Base-by-base conservation (phyloP, 2,888 invertebrate species). In the Marronus borbonicus region DNA sequence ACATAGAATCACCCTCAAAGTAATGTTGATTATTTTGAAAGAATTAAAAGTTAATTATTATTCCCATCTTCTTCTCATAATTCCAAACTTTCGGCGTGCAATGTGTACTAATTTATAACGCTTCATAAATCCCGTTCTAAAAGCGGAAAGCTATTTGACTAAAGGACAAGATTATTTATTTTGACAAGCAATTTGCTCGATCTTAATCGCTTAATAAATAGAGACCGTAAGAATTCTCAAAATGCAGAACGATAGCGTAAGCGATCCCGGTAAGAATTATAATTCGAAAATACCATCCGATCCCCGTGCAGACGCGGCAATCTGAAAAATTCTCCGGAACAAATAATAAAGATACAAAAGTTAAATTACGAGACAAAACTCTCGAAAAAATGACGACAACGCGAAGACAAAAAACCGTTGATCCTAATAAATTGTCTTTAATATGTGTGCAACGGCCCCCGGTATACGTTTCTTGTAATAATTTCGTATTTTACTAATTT, bases 341-440 rank as follows among this genome's bases (percentile, higher is more conserved):
- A 14, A 28, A 62, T 62, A 62, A 28, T 24, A 31, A 20, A 31
- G 28, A 62, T 62, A 28, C 62, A 62, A 20, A 62, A n/a, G 24
- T 14, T 62, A 62, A 62, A 28, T 62, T 62, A 62, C 62, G 62
- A 31, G 62, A 62, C 62, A 62, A 31, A 62, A 62, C 28, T 20
- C 24, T 31, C 5, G 24, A 39, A 76, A 76, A 76, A 55, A 17
- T 52, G 52, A 55, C 20, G 66, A 52, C 8, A 66, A 66, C 58
- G 10, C 24, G 20, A 50, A 74, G 44, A 44, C 44, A 65, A 75
- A 78, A 62, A 58, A 31, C 31, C 36, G 64, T n/a, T 44, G 62
- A 62, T 62, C 44, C 66, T 76, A 78, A 79, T 76, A 79, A 79
- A 79, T 79, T 72, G 72, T 76, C 65, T 79, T 79, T 79, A 79